Percentiles rank a stretch among this genome's conserved stretches.
phyloP scores from a whole-genome alignment of 1,140 invertebrate genomes.

The Lepeophtheirus salmonis region DNA sequence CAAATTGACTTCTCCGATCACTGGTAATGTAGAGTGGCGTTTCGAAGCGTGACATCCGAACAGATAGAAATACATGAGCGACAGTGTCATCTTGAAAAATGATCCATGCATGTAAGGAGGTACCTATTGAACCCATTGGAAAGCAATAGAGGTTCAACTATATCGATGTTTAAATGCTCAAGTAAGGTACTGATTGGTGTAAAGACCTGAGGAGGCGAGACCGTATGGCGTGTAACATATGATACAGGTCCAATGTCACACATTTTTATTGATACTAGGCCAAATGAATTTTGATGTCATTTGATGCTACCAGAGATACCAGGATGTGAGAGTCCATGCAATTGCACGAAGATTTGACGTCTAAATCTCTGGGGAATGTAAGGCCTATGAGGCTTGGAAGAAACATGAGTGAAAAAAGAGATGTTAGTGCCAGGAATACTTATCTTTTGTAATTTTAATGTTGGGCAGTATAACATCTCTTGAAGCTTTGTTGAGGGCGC shows the following conservation, averaged over 20 bases:
- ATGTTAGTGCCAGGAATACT: too few relatives aligned
- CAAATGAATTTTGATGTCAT: slow-evolving; percentile 6
- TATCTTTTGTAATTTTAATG: too few relatives aligned
- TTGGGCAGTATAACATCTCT: too few relatives aligned
- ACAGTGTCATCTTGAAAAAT: slow-evolving; percentile 29
- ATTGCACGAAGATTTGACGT: background rate
- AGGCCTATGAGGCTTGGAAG: too few relatives aligned
- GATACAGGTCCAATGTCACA: background rate
- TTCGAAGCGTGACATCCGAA: slow-evolving; percentile 4
- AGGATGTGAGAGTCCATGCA: slow-evolving; percentile 24
- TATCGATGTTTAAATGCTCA: slow-evolving; percentile 31
- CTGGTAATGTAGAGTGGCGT: slow-evolving; percentile 21
- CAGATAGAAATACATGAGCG: background rate
- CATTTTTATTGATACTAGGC: background rate
- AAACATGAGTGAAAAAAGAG: too few relatives aligned
- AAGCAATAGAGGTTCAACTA: slow-evolving; percentile 30
- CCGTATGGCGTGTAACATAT: background rate
- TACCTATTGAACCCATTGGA: slow-evolving; percentile 26
- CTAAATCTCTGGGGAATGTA: too few relatives aligned
- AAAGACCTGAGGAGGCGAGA: background rate
- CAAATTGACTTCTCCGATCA: slow-evolving; percentile 27
- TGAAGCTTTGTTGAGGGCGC: too few relatives aligned
- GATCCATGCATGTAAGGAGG: slow-evolving; percentile 29
- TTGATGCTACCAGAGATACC: background rate
- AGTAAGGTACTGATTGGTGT: slow-evolving; percentile 23